These are phyloP conservation scores for Hydrolagus affinis DNA, from an alignment of 2,113 vertebrate species.

Conservation along the genomic window DNA sequence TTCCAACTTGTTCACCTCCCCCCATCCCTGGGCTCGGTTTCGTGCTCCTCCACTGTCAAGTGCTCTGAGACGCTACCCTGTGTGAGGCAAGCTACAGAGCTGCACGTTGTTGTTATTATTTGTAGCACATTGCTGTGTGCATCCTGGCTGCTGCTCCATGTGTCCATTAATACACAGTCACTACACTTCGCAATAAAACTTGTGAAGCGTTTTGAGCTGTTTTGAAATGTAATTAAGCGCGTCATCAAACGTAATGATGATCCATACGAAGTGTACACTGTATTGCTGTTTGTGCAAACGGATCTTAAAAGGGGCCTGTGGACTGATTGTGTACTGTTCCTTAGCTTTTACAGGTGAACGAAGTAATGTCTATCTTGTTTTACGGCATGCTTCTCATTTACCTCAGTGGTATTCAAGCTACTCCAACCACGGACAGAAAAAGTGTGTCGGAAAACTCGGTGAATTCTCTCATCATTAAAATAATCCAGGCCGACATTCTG, in stretches of 20 bases:
- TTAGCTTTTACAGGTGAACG: constrained; percentile 98
- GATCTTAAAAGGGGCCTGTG: background rate
- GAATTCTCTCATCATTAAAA: constrained; percentile 88
- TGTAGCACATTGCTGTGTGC: too few relatives aligned
- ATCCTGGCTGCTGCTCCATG: too few relatives aligned
- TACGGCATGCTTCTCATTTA: constrained; percentile 95
- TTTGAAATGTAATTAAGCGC: too few relatives aligned
- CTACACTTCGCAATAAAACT: too few relatives aligned
- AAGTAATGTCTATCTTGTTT: constrained; percentile 99
- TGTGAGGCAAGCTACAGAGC: too few relatives aligned
- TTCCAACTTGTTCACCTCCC: constrained; percentile 6
- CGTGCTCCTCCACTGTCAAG: too few relatives aligned
- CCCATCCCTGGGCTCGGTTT: too few relatives aligned
- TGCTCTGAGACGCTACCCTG: too few relatives aligned
- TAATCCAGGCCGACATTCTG: constrained; percentile 87
- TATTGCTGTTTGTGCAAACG: constrained; percentile 29
- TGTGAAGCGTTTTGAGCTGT: too few relatives aligned
- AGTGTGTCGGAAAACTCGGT: constrained; percentile 78
- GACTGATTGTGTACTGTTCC: constrained; percentile 43
- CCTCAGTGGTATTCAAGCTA: constrained; percentile 91
- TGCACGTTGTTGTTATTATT: too few relatives aligned
- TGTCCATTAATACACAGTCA: too few relatives aligned
- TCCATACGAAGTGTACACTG: background rate
- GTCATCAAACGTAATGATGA: too few relatives aligned
- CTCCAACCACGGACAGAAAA: constrained; percentile 75